Evolutionary conservation across 2,797 vertebrate species (phyloP).

Genomic region (Manis crassicaudata): DNA sequence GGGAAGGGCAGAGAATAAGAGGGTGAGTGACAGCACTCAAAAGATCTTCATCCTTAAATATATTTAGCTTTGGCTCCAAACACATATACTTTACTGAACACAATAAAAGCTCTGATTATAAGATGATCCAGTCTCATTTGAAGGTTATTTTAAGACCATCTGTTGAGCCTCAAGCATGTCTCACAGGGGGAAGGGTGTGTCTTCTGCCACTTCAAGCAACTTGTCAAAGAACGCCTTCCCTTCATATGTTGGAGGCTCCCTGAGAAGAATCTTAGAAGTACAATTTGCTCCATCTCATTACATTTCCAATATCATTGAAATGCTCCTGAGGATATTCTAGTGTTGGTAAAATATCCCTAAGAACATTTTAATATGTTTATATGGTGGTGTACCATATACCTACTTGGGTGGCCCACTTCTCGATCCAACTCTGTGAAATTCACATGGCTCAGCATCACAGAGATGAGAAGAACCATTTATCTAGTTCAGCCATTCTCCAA

Average conservation of each 20-base stretch:
- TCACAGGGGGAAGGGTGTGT: neutral
- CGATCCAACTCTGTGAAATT: neutral
- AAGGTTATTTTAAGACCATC: neutral
- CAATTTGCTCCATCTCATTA: neutral
- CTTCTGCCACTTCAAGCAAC: neutral
- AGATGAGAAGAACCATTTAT: neutral
- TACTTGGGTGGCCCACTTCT: neutral
- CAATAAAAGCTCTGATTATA: neutral
- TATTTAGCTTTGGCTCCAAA: neutral
- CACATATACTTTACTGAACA: neutral
- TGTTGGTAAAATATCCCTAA: neutral
- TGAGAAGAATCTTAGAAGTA: conserved; percentile 6
- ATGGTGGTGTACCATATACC: neutral
- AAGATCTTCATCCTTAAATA: neutral
- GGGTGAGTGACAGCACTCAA: neutral
- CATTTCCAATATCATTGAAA: neutral
- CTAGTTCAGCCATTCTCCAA: neutral
- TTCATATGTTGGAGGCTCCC: neutral
- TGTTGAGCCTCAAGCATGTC: neutral
- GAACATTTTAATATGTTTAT: neutral
- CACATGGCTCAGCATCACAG: neutral
- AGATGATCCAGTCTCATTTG: neutral
- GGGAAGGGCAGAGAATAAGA: neutral
- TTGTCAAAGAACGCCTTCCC: neutral
- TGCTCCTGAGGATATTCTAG: neutral